Evolutionary conservation across 2,888 invertebrate species (phyloP).

Genomic region (Serrognathus titanus): DNA sequence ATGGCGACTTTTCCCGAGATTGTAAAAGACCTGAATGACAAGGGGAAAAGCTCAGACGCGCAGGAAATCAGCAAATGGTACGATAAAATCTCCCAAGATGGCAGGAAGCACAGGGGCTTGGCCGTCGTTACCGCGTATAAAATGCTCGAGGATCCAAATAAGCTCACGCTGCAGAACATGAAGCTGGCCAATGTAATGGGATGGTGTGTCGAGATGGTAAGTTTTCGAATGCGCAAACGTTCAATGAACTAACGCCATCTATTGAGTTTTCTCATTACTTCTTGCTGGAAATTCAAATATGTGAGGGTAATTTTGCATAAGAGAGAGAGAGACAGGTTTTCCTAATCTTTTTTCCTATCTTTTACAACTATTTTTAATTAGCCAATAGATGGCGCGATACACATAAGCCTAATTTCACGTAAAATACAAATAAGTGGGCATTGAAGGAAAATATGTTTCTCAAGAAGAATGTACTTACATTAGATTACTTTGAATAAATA

Average conservation of each 20-base stretch:
- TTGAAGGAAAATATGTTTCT: too few relatives aligned
- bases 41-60: conserved; percentile 70
- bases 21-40: conserved; percentile 77
- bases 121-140: conserved; percentile 73
- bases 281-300: too few relatives aligned
- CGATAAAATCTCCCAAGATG: conserved; percentile 79
- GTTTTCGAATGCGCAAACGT: conserved; percentile 31
- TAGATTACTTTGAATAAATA: too few relatives aligned
- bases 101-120: conserved; percentile 81
- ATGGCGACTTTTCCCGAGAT: conserved; percentile 87
- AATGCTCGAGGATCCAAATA: conserved; percentile 63
- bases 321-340: too few relatives aligned
- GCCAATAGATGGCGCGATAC: too few relatives aligned
- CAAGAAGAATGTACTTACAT: too few relatives aligned
- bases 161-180: conserved; percentile 73
- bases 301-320: too few relatives aligned
- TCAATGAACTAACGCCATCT: not conserved
- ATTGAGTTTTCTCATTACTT: too few relatives aligned
- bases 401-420: too few relatives aligned
- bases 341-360: too few relatives aligned
- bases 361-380: too few relatives aligned
- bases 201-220: conserved; percentile 94
- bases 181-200: conserved; percentile 80
- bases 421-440: too few relatives aligned
- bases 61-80: conserved; percentile 79